Evolutionary conservation across 1,140 invertebrate species (phyloP).

Genomic region (Aphis craccivora): DNA sequence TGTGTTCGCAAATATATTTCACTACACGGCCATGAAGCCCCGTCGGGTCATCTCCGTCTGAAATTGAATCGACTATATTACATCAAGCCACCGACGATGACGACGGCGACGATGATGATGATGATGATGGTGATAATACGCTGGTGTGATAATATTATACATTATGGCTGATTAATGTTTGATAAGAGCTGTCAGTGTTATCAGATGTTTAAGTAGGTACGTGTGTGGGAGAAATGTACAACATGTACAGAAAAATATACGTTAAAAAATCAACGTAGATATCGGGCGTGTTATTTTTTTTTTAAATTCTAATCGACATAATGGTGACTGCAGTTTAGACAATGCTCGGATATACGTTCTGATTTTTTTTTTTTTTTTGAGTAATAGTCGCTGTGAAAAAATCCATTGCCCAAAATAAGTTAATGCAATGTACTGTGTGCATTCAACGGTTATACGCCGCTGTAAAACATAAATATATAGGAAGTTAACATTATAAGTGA

Average conservation of each 20-base stretch:
- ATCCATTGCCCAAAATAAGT: neutral
- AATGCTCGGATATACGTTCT: neutral
- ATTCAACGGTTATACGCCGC: neutral
- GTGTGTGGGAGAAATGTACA: neutral
- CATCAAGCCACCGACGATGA: neutral
- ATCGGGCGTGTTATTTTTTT: neutral
- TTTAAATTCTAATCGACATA: neutral
- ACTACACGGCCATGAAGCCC: neutral
- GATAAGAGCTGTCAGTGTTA: neutral
- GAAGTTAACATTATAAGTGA: neutral
- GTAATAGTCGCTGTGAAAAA: neutral
- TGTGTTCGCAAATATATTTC: neutral
- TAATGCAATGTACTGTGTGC: neutral
- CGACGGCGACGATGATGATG: neutral
- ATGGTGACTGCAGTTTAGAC: neutral
- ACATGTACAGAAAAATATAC: neutral
- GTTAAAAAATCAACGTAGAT: neutral
- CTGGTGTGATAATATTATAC: neutral
- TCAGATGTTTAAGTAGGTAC: neutral
- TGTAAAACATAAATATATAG: neutral
- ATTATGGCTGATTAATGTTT: neutral
- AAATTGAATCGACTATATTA: neutral
- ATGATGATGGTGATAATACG: neutral
- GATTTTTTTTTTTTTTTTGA: neutral
- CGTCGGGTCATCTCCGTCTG: neutral